Conservation (phyloP, 2,888 invertebrate species). For the Acrobasis suavella region DNA sequence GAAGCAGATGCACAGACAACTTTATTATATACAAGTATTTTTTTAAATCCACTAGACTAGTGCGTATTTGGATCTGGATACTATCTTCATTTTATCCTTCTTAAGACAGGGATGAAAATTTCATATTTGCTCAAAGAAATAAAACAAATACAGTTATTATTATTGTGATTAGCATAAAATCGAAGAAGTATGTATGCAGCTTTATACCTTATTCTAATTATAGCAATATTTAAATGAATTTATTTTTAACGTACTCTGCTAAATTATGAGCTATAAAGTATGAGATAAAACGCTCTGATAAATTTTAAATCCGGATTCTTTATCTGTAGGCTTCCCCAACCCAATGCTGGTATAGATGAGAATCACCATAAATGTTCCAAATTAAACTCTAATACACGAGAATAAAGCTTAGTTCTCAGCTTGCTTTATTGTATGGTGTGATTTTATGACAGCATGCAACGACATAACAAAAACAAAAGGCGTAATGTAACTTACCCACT, state of each 20-base stretch:
- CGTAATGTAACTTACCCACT: neutral
- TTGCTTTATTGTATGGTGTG: neutral
- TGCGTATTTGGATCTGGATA: no score
- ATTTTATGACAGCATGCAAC: neutral
- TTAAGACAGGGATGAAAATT: no score
- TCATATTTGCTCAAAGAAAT: no score
- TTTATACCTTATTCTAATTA: neutral
- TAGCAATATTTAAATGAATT: slow-evolving; percentile 14
- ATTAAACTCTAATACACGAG: neutral
- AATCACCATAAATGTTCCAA: neutral
- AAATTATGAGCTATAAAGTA: slow-evolving; percentile 21
- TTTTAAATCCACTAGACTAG: no score
- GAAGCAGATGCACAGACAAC: no score
- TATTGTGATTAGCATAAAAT: no score
- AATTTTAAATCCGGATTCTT: slow-evolving; percentile 27
- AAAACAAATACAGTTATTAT: no score
- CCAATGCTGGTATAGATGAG: neutral
- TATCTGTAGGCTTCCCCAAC: slow-evolving; percentile 28
- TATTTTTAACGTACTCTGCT: slow-evolving; percentile 2
- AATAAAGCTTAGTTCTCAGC: neutral
- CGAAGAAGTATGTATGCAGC: neutral
- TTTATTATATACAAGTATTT: no score
- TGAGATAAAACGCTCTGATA: slow-evolving; percentile 26
- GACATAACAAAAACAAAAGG: neutral
- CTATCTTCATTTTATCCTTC: no score